Evolutionary conservation across 2,113 vertebrate genomes (phyloP), one percentile per base, ranked within the genome.

Genomic region (Marcusenius ussheri): DNA sequence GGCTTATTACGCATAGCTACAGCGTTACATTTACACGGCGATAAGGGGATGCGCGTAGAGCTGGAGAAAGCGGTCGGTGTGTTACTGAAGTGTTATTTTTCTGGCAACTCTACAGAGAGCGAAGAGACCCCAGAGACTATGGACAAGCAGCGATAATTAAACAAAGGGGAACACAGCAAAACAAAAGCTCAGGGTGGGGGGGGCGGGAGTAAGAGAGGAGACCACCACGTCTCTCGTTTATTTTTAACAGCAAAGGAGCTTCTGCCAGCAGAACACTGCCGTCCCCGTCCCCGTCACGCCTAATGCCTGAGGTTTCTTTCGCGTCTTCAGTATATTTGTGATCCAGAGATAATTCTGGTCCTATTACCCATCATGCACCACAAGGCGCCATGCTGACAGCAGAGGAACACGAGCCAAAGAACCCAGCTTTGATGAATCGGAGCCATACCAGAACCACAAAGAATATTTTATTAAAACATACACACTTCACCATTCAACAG

Each of bases 121-220:
- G 27, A 51, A 49, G 15, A 31, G 50, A 51, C 85, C 85, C 50
- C 47, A 35, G 47, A 53, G 85, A 87, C 27, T 35, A 87, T 7
- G 10, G 85, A 87, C 85, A 87, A 49, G n/a, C 3, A 87, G 27
- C 50, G 85, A 87, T 35, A 87, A 87, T 53, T 87, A 87, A 87
- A 86, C 84, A 51, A 50, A 87, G n/a, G 50, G 27, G 15, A 87
- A 8, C 53, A 51, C 4, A 56, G n/a, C 50, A 35, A 56, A 87
- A 87, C 83, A 86, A 86, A 50, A 49, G 47, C 24, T 86, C 10
- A 11, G n/a, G n/a, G 56, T 0, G 56, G 56, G 24, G 19, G 7
- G 53, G 21, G 58, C 9, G 24, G 4, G 58, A 27, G 62, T 1
- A 24, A 47, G 21, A 85, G 24, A 11, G 45, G 45, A 49, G 74